Evolutionary conservation across 2,113 vertebrate species (phyloP).

Genomic region (Myotis yumanensis): DNA sequence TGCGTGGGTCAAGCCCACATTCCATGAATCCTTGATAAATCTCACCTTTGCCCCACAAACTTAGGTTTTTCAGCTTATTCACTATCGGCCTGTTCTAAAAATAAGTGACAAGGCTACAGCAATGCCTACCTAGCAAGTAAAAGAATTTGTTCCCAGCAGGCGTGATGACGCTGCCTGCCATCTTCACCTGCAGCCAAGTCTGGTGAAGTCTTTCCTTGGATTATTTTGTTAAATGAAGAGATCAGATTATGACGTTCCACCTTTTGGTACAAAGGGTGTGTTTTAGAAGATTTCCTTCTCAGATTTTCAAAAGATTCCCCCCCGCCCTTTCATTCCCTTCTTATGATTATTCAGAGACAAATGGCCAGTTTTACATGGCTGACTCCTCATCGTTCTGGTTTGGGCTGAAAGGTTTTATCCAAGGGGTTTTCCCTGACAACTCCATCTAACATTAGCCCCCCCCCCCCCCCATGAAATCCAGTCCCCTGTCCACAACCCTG

Average conservation of each 20-base stretch:
- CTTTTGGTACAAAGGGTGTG: conserved; percentile 12
- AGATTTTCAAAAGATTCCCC: neutral
- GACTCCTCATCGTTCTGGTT: neutral
- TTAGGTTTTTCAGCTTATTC: conserved; percentile 24
- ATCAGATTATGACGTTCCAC: conserved; percentile 12
- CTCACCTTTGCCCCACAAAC: conserved; percentile 8
- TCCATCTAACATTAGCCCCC: neutral
- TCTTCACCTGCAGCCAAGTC: conserved; percentile 37
- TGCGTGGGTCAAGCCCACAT: neutral
- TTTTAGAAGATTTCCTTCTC: conserved; percentile 50
- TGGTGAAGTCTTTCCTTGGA: neutral
- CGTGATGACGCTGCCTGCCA: neutral
- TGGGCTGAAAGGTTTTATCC: neutral
- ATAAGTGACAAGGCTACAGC: neutral
- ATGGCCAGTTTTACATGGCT: neutral
- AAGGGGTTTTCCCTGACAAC: neutral
- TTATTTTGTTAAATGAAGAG: conserved; percentile 48
- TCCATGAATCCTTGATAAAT: conserved; percentile 40
- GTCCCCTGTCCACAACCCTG: neutral
- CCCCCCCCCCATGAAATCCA: neutral
- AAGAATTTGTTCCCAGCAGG: conserved; percentile 55
- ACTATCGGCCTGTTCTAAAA: neutral
- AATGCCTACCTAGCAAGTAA: conserved; percentile 28
- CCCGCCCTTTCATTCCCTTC: neutral
- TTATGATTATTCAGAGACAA: conserved; percentile 17